phyloP scores from a whole-genome alignment of 2,888 invertebrate genomes.

The Cephalotes varians region DNA sequence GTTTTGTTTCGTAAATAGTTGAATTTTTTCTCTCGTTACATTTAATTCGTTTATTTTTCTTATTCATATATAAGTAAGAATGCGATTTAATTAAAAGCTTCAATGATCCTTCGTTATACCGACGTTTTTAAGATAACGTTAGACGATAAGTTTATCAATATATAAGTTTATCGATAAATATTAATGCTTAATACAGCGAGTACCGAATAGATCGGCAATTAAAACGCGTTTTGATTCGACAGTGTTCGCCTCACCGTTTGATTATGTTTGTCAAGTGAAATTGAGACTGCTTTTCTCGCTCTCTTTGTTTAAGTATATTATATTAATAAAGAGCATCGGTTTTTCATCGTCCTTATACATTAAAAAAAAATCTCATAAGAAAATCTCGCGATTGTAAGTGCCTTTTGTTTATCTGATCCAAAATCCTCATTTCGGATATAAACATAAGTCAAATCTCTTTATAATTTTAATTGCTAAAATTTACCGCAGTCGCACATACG shows the following conservation, averaged over 20 bases:
- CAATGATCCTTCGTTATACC: conserved; percentile 5
- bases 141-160: conserved; percentile 35
- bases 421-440: background rate
- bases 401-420: background rate
- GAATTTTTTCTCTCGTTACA: background rate
- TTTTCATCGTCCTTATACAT: background rate
- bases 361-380: background rate
- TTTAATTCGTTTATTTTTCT: background rate
- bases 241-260: conserved; percentile 23
- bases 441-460: background rate
- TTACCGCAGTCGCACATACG: background rate
- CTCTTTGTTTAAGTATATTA: background rate
- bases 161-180: conserved; percentile 40
- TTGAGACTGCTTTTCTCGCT: conserved; percentile 18
- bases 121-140: conserved; percentile 17
- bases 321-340: background rate
- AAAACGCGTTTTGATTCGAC: conserved; percentile 47
- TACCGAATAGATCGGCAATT: conserved; percentile 19
- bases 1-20: conserved; percentile 3
- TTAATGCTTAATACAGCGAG: conserved; percentile 29
- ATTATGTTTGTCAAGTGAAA: conserved; percentile 26
- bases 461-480: conserved; percentile 8
- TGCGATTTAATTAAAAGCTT: conserved; percentile 19
- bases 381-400: conserved; percentile 4
- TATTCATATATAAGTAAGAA: background rate